Conservation (phyloP, 1,140 invertebrate species). For the Lordiphosa clarofinis region DNA sequence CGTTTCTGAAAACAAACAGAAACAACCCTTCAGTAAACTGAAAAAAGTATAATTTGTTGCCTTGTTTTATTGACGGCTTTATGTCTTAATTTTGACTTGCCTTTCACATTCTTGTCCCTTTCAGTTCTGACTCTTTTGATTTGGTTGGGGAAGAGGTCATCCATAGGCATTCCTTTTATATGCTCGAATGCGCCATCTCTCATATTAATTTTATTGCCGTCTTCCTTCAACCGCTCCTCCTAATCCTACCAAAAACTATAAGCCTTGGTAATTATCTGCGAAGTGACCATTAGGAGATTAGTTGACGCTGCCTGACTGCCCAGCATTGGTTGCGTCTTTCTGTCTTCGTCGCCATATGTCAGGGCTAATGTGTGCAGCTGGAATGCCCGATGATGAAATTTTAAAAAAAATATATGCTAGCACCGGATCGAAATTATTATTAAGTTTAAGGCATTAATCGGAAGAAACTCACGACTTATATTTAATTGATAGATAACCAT, state of each 20-base stretch:
- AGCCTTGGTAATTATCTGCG: slow-evolving; percentile 77
- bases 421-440: no score
- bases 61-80: slow-evolving; percentile 18
- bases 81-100: slow-evolving; percentile 31
- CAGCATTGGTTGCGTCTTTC: slow-evolving; percentile 18
- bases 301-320: slow-evolving; percentile 51
- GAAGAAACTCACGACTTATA: no score
- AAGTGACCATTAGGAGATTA: slow-evolving; percentile 78
- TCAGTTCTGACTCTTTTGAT: slow-evolving; percentile 61
- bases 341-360: slow-evolving; percentile 1
- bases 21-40: no score
- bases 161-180: slow-evolving; percentile 54
- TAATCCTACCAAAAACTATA: slow-evolving; percentile 75
- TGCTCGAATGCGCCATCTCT: slow-evolving; percentile 10
- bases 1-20: no score
- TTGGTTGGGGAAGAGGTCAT: slow-evolving; percentile 9
- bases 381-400: background rate
- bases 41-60: no score
- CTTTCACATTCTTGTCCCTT: slow-evolving; percentile 12
- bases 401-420: no score
- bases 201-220: slow-evolving; percentile 3
- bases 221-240: slow-evolving; percentile 23
- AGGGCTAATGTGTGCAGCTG: background rate
- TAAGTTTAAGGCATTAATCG: no score
- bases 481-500: no score